A percentile compares a stretch with the other conserved stretches of the same genome.
phyloP scores from a whole-genome alignment of 1,140 invertebrate genomes.

The Bradysia coprophila region DNA sequence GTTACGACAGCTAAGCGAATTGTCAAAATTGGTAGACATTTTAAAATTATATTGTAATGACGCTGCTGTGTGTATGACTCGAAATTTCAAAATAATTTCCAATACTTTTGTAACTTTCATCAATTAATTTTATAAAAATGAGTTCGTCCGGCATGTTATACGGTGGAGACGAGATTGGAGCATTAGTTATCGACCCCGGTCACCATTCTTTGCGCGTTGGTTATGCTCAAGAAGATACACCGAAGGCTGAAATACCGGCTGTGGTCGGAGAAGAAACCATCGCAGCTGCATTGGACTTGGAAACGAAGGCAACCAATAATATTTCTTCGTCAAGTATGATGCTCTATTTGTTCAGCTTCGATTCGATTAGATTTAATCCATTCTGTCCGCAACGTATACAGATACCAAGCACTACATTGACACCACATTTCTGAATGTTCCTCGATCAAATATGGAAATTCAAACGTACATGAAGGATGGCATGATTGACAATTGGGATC shows the following conservation, averaged over 20 bases:
- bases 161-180: slow-evolving; percentile 92
- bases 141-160: slow-evolving; percentile 48
- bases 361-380: background rate
- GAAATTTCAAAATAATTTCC: too few species aligned
- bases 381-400: slow-evolving; percentile 1
- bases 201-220: slow-evolving; percentile 55
- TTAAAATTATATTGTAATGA: too few species aligned
- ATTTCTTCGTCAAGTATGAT: slow-evolving; percentile 10
- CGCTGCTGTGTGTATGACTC: too few species aligned
- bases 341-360: too few species aligned
- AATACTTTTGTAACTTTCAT: too few species aligned
- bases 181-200: slow-evolving; percentile 90
- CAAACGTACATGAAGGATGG: slow-evolving; percentile 83
- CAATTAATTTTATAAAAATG: slow-evolving; percentile 8
- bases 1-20: too few species aligned
- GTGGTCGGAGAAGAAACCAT: slow-evolving; percentile 45
- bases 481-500: slow-evolving; percentile 91
- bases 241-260: slow-evolving; percentile 80
- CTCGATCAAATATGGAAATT: slow-evolving; percentile 69
- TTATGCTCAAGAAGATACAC: slow-evolving; percentile 56
- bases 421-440: slow-evolving; percentile 72
- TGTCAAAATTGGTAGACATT: too few species aligned
- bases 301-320: slow-evolving; percentile 42
- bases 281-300: slow-evolving; percentile 31
- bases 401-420: slow-evolving; percentile 35